Conservation (phyloP, 1,140 invertebrate genomes). For the Drosophila kurseongensis region DNA sequence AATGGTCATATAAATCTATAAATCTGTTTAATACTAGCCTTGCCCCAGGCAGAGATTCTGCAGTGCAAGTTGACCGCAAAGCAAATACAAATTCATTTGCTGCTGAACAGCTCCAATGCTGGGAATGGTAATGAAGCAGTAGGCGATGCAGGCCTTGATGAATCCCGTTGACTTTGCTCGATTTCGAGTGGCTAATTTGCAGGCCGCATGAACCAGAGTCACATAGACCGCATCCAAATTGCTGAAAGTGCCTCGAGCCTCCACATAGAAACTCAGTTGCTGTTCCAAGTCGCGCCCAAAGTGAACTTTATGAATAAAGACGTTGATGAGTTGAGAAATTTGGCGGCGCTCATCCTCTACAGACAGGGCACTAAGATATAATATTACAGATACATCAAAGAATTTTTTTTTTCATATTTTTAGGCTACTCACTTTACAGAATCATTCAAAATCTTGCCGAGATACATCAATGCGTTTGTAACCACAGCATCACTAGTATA, state of each 20-base stretch:
- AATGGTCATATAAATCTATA: background rate
- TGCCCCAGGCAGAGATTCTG: slow-evolving; percentile 96
- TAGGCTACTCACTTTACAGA: slow-evolving; percentile 91
- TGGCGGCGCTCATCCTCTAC: slow-evolving; percentile 96
- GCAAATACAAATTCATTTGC: slow-evolving; percentile 93
- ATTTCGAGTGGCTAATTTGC: slow-evolving; percentile 91
- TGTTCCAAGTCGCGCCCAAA: slow-evolving; percentile 95
- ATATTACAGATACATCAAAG: background rate
- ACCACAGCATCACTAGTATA: slow-evolving; percentile 92
- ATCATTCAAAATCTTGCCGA: slow-evolving; percentile 95
- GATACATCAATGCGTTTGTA: slow-evolving; percentile 93
- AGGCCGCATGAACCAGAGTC: slow-evolving; percentile 94
- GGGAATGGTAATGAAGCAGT: slow-evolving; percentile 97
- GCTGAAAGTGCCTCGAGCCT: slow-evolving; percentile 94
- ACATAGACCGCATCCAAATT: slow-evolving; percentile 95
- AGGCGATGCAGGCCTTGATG: slow-evolving; percentile 97
- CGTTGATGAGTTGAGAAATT: slow-evolving; percentile 93
- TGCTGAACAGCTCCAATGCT: slow-evolving; percentile 92
- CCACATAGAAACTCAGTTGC: slow-evolving; percentile 96
- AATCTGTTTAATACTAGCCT: slow-evolving; percentile 22
- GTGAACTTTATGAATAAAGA: slow-evolving; percentile 91
- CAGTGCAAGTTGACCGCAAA: slow-evolving; percentile 95
- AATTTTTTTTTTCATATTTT: background rate
- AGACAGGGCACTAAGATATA: slow-evolving; percentile 90
- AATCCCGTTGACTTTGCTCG: slow-evolving; percentile 88